Conservation (phyloP, 35 echinoderm and acorn worm species). For the Heliocidaris tuberculata region DNA sequence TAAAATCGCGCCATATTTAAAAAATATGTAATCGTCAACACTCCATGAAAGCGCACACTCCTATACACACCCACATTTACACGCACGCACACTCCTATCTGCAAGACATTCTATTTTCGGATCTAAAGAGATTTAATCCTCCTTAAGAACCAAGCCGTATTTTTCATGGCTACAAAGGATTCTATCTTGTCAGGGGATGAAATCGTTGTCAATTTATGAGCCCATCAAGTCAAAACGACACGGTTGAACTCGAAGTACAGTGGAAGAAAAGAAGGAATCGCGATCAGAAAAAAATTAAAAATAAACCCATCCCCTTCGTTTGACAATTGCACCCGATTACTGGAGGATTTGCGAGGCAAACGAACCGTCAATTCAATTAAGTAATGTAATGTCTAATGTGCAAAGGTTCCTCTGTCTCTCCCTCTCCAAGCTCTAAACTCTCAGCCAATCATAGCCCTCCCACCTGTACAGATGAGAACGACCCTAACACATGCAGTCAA, state of each 20-base stretch:
- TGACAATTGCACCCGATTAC: slow-evolving; percentile 26
- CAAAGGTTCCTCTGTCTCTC: background rate
- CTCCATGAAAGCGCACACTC: too few species aligned
- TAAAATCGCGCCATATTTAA: too few species aligned
- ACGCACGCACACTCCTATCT: background rate
- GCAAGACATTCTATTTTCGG: background rate
- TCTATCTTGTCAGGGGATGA: background rate
- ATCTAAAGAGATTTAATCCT: background rate
- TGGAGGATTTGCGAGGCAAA: slow-evolving; percentile 11
- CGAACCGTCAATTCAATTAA: slow-evolving; percentile 34
- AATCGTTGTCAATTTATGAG: background rate
- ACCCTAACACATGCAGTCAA: background rate
- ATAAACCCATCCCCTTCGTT: background rate
- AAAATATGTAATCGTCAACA: too few species aligned
- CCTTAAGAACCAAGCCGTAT: background rate
- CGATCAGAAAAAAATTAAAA: background rate
- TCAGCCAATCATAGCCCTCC: background rate
- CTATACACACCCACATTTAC: background rate
- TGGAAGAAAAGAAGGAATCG: background rate
- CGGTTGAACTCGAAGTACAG: background rate
- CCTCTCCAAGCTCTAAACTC: background rate
- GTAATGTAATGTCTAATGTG: slow-evolving; percentile 35
- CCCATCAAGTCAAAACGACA: background rate
- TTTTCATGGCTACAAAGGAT: background rate
- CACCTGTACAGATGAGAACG: background rate